Evolutionary conservation across 2,113 vertebrate genomes (phyloP), one percentile per base, ranked within the genome.

Genomic region (Ardeotis arabs): DNA sequence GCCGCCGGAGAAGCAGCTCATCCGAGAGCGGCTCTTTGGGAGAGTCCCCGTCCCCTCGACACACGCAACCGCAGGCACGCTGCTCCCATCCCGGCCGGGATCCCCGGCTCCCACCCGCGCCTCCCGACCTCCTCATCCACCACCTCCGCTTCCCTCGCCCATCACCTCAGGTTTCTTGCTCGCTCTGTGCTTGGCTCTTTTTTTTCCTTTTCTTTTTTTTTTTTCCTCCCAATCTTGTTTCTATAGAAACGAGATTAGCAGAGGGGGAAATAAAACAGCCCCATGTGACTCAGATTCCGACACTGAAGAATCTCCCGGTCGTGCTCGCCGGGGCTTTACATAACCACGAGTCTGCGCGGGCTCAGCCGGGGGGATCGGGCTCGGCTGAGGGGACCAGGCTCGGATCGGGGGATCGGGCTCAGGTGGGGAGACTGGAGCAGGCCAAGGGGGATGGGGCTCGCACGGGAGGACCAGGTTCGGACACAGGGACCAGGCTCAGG

Each of bases 191-290:
- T 90, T 60, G 37, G 50, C 53, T 93, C 64, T 77, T 76, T 95
- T 90, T 86, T 90, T 84, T 24, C 23, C 16, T 39, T 21, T 39
- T 87, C 22, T 53, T 4, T 76, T 84, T 72, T 60, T 88, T 80
- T 79, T 89, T 78, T 37, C 17, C 88, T 95, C 88, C 76, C 96
- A 97, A 97, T 97, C 97, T 96, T 97, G 97, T 97, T 98, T 96
- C 97, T 97, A 97, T 98, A 97, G 97, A 97, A 97, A 98, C 97
- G 66, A 97, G 97, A 98, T 97, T 97, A 97, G 97, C 96, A 89
- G 94, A 96, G 94, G 96, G 96, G 95, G 96, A 90, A 97, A 97
- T 97, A 96, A 97, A 97, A 94, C 96, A 95, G 89, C 87, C 93
- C 97, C 97, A 98, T 97, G 97, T 98, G 97, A 97, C 96, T 97